Conservation (phyloP, 1,140 invertebrate genomes). For the Carposina sasakii region DNA sequence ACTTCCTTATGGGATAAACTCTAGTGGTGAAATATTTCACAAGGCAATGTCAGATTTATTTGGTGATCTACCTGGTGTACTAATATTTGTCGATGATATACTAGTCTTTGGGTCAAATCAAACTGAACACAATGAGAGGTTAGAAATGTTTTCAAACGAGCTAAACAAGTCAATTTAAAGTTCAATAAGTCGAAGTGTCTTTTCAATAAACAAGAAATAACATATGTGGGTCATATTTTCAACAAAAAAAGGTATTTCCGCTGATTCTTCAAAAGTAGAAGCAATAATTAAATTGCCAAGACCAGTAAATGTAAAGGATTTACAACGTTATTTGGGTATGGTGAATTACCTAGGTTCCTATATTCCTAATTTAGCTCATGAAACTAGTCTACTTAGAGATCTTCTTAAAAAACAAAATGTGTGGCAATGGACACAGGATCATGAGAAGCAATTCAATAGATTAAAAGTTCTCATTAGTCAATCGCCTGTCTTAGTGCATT, state of each 20-base stretch:
- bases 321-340: constrained; percentile 19
- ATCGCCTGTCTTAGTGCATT: constrained; percentile 14
- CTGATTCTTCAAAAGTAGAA: constrained; percentile 8
- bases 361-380: constrained; percentile 8
- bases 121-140: constrained; percentile 5
- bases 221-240: constrained; percentile 11
- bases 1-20: constrained; percentile 27
- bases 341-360: constrained; percentile 17
- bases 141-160: constrained; percentile 7
- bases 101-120: constrained; percentile 8
- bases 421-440: constrained; percentile 10
- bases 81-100: constrained; percentile 10
- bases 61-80: constrained; percentile 5
- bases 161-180: constrained; percentile 9
- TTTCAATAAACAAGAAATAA: constrained; percentile 4
- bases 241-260: constrained; percentile 2
- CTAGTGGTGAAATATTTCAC: constrained; percentile 10
- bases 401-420: constrained; percentile 6
- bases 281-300: constrained; percentile 8
- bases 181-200: constrained; percentile 10
- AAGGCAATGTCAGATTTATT: constrained; percentile 5
- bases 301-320: constrained; percentile 13
- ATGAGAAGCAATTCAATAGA: constrained; percentile 28
- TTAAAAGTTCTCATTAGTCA: constrained; percentile 29
- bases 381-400: constrained; percentile 6